A percentile compares a stretch with the other conserved stretches of the same genome.
Conservation (phyloP, 2,888 invertebrate genomes). For the Apoderus coryli region DNA sequence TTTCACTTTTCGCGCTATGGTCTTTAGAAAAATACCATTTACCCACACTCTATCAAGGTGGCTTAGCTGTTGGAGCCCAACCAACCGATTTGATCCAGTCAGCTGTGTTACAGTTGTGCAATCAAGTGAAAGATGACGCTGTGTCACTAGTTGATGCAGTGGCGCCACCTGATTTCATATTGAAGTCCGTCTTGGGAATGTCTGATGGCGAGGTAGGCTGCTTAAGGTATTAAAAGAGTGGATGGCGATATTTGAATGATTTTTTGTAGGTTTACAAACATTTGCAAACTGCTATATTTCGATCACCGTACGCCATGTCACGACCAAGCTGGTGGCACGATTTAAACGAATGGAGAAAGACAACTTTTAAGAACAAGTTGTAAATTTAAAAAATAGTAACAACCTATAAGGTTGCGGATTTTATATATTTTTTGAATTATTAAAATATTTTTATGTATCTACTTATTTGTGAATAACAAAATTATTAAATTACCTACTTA, state of each 20-base stretch:
- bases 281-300: constrained; percentile 48
- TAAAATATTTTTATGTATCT: too few species aligned
- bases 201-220: constrained; percentile 75
- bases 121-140: constrained; percentile 51
- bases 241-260: too few species aligned
- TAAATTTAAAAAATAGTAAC: too few species aligned
- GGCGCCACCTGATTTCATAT: constrained; percentile 76
- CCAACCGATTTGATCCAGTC: constrained; percentile 49
- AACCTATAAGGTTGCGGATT: too few species aligned
- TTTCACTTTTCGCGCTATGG: constrained; percentile 51
- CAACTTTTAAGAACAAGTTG: background rate
- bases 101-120: constrained; percentile 49
- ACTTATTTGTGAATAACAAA: too few species aligned
- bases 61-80: constrained; percentile 37
- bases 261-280: constrained; percentile 54
- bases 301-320: constrained; percentile 47
- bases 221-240: too few species aligned
- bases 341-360: background rate
- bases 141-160: constrained; percentile 67
- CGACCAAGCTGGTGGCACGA: constrained; percentile 59
- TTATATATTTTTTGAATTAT: too few species aligned
- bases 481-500: too few species aligned
- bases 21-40: constrained; percentile 65
- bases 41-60: constrained; percentile 52
- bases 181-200: constrained; percentile 72